These are phyloP conservation scores for Trachythela sp. DNA, from an alignment of 64 coral and sea anemone genomes.

Conservation along the genomic window DNA sequence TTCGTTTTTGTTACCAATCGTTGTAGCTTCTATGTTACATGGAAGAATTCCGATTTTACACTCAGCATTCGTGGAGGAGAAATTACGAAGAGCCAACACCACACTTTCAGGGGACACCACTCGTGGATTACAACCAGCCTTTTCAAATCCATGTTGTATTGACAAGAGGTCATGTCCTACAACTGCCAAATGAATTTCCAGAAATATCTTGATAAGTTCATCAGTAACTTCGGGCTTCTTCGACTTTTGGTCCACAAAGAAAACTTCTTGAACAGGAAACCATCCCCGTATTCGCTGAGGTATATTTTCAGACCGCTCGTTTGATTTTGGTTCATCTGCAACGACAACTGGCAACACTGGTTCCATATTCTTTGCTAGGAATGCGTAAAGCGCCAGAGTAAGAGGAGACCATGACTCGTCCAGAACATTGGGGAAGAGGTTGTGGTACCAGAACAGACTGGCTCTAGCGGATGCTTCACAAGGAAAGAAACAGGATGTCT, in stretches of 20 bases:
- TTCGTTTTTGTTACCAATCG: background rate
- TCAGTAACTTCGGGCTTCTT: background rate
- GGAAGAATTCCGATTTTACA: constrained; percentile 36
- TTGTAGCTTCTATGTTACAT: background rate
- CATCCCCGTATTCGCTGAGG: background rate
- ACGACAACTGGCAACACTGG: constrained; percentile 49
- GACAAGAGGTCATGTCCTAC: constrained; percentile 38
- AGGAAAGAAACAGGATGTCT: background rate
- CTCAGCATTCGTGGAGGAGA: constrained; percentile 13
- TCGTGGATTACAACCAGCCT: constrained; percentile 32
- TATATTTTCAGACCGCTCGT: background rate
- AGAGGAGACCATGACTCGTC: constrained; percentile 52
- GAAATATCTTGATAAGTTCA: constrained; percentile 33
- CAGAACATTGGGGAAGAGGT: constrained; percentile 57
- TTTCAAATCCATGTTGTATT: constrained; percentile 45
- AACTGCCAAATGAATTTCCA: constrained; percentile 60
- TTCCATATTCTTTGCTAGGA: constrained; percentile 13
- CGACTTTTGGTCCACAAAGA: background rate
- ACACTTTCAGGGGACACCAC: background rate
- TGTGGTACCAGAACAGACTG: constrained; percentile 65
- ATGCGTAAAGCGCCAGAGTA: constrained; percentile 46
- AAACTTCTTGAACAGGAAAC: background rate
- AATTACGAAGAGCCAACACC: background rate
- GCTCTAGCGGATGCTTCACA: background rate
- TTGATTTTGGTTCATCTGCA: background rate